Percentiles rank a stretch among this genome's conserved stretches.
These are phyloP conservation scores for Crocodylus rhombifer DNA, from an alignment of 2,797 vertebrate genomes.

Conservation along the genomic window DNA sequence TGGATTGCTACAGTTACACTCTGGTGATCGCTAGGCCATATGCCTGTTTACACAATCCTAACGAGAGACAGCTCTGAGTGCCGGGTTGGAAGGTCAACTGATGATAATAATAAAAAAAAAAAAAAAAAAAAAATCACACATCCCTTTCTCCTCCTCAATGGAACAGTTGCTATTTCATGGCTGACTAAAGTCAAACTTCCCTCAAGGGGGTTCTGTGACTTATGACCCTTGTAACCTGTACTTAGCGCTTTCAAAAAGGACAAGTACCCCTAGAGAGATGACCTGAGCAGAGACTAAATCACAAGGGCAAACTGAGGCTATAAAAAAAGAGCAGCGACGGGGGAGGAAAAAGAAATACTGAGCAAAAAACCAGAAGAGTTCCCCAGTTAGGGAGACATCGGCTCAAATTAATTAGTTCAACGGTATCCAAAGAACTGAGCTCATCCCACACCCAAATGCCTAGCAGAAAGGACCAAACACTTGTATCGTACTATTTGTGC, in stretches of 20 bases:
- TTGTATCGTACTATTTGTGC: not conserved
- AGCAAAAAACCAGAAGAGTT: constrained; percentile 65
- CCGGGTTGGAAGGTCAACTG: constrained; percentile 15
- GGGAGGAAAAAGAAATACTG: constrained; percentile 13
- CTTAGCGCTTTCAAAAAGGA: constrained; percentile 90
- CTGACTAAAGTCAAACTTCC: constrained; percentile 86
- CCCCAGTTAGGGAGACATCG: not conserved
- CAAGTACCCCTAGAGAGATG: constrained; percentile 79
- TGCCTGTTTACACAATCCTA: not conserved
- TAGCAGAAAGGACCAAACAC: not conserved
- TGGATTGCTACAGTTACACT: not conserved
- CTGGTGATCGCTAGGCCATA: not conserved
- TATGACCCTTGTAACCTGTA: constrained; percentile 89
- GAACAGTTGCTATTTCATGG: constrained; percentile 82
- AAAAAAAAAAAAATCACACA: constrained; percentile 68
- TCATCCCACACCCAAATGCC: not conserved
- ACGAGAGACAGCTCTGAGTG: not conserved
- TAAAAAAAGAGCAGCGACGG: constrained; percentile 44
- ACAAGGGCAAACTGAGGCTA: constrained; percentile 75
- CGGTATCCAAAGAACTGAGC: not conserved
- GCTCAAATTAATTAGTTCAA: not conserved
- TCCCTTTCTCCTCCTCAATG: not conserved
- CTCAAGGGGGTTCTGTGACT: constrained; percentile 88
- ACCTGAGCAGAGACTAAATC: constrained; percentile 79
- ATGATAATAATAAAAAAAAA: constrained; percentile 67